A percentile compares a stretch with the other conserved stretches of the same genome.
Evolutionary conservation across 2,113 vertebrate species (phyloP).

Genomic region (Octodon degus): DNA sequence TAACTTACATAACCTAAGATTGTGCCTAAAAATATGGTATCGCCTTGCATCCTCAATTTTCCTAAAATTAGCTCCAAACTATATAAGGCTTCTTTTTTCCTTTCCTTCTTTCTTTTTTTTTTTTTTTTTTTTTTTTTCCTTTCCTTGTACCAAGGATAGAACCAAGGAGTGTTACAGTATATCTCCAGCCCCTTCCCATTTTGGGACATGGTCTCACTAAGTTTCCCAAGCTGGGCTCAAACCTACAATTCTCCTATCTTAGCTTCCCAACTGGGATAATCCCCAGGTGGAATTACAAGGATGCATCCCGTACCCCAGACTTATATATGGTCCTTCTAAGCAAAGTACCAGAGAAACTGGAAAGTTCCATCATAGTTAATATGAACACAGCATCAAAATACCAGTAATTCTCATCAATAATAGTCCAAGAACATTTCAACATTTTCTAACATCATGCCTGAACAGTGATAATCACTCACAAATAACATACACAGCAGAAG

Average conservation of each 20-base stretch:
- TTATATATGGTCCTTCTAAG: slow-evolving; percentile 73
- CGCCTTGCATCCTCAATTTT: slow-evolving; percentile 32
- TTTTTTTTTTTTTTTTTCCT: not conserved
- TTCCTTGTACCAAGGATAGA: not conserved
- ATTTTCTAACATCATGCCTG: slow-evolving; percentile 64
- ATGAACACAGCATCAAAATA: slow-evolving; percentile 77
- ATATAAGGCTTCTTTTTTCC: not conserved
- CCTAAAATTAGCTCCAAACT: not conserved
- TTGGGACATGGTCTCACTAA: not conserved
- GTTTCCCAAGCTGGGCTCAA: not conserved
- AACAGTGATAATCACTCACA: slow-evolving; percentile 17
- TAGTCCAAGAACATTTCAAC: slow-evolving; percentile 65
- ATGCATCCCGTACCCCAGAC: not conserved
- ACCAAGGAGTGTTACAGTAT: not conserved
- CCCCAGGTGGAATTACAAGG: not conserved
- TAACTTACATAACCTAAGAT: not conserved
- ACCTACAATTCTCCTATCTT: not conserved
- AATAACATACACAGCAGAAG: slow-evolving; percentile 42
- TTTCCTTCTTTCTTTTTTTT: not conserved
- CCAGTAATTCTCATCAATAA: slow-evolving; percentile 76
- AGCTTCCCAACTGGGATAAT: not conserved
- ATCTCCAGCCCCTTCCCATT: not conserved
- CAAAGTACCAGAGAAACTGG: slow-evolving; percentile 64
- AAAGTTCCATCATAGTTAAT: slow-evolving; percentile 66
- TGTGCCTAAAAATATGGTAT: slow-evolving; percentile 43